phyloP scores from a whole-genome alignment of 1,140 invertebrate genomes.

The Leptinotarsa lineolata region DNA sequence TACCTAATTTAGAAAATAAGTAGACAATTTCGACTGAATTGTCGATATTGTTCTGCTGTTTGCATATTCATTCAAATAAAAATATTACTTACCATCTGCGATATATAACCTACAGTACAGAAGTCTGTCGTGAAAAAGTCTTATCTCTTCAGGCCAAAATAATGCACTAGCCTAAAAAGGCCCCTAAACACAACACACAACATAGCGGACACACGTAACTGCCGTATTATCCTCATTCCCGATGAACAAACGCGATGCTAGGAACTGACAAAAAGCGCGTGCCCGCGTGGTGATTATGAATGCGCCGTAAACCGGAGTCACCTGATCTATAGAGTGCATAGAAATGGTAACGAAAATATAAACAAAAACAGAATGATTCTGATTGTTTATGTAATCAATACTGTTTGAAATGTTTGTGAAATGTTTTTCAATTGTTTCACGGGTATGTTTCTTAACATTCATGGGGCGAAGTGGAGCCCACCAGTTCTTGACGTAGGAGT shows the following conservation, averaged over 20 bases:
- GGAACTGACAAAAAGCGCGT: neutral
- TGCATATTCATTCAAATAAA: too few species aligned
- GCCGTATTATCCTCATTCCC: neutral
- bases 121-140: neutral
- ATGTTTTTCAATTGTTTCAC: too few species aligned
- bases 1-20: too few species aligned
- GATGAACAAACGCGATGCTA: neutral
- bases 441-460: too few species aligned
- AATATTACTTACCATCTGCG: too few species aligned
- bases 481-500: too few species aligned
- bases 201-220: neutral
- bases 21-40: too few species aligned
- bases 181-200: neutral
- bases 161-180: neutral
- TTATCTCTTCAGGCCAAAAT: neutral
- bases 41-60: too few species aligned
- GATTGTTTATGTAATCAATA: too few species aligned
- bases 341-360: neutral
- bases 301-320: neutral
- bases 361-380: neutral
- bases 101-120: too few species aligned
- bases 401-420: too few species aligned
- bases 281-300: slow-evolving; percentile 5
- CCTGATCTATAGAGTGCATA: neutral
- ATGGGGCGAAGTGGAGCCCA: too few species aligned